Conservation (phyloP, 2,797 vertebrate genomes). For the Urosaurus nigricauda region DNA sequence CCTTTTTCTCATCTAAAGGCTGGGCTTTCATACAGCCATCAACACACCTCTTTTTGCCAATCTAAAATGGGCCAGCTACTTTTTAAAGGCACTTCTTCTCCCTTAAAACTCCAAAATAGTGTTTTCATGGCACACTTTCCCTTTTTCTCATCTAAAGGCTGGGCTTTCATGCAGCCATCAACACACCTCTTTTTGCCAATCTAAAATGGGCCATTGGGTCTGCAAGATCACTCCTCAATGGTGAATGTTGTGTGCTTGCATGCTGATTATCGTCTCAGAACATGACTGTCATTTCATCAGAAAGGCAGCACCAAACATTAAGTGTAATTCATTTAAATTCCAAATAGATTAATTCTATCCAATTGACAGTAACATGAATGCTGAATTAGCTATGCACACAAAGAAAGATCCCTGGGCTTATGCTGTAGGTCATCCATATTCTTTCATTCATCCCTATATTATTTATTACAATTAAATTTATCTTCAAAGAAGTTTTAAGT, state of each 20-base stretch:
- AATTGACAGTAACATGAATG: slow-evolving; percentile 51
- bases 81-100: no score
- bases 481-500: slow-evolving; percentile 67
- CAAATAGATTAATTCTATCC: slow-evolving; percentile 46
- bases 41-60: no score
- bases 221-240: background rate
- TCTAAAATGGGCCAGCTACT: no score
- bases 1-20: no score
- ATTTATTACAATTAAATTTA: slow-evolving; percentile 64
- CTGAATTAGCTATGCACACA: slow-evolving; percentile 41
- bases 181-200: no score
- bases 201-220: no score
- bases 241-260: background rate
- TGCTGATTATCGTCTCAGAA: slow-evolving; percentile 22
- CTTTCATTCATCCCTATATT: slow-evolving; percentile 49
- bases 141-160: no score
- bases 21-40: no score
- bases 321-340: slow-evolving; percentile 50
- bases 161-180: no score
- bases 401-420: slow-evolving; percentile 53
- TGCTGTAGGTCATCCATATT: slow-evolving; percentile 46
- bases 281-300: slow-evolving; percentile 37
- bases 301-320: slow-evolving; percentile 16
- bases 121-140: no score
- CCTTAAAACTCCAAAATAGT: no score